Base-by-base conservation (phyloP, 2,113 vertebrate species). In the Coreoperca whiteheadi region DNA sequence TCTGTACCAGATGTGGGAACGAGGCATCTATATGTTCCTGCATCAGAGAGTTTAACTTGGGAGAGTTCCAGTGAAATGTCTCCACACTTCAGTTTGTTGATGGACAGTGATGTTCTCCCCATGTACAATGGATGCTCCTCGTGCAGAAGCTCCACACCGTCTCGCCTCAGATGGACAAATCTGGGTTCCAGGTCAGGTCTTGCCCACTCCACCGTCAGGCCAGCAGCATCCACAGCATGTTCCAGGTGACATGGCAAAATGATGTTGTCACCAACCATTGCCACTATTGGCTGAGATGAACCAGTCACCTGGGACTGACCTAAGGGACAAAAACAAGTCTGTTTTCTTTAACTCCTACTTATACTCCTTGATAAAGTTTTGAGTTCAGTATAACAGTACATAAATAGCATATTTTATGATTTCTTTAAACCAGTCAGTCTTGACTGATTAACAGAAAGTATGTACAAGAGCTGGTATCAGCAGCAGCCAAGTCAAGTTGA, bases 41-140 rank as follows among this genome's bases (percentile, higher is more conserved):
- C 43, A 23, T 82, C 79, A 74, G 71, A 59, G 9, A 67, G 41
- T 30, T 32, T 65, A 20, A 81, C 69, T 18, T 25, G 37, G 23
- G 60, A 65, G 14, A 82, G 34, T 69, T 25, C 77, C 60, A 83
- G 60, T 12, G 81, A 83, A 71, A 83, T 2, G 51, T 83, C 50
- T 30, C 81, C 81, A 2, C 9, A 11, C 59, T 77, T 83, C 8
- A 83, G 51, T 20, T 51, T n/a, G 20, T 18, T 18, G 39, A 2
- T 23, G 30, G 11, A 63, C n/a, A 82, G 46, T 2, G 74, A 83
- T 0, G 71, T 74, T 41, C 63, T 74, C 4, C 63, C 32, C 3
- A 0, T 15, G 56, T 34, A 82, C 1, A 5, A 12, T 8, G 34
- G 21, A 61, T 82, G 0, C 32, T 51, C 41, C 23, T 57, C 60